These are phyloP conservation scores for Apamea epomidion DNA, from an alignment of 2,888 invertebrate genomes.

Conservation along the genomic window DNA sequence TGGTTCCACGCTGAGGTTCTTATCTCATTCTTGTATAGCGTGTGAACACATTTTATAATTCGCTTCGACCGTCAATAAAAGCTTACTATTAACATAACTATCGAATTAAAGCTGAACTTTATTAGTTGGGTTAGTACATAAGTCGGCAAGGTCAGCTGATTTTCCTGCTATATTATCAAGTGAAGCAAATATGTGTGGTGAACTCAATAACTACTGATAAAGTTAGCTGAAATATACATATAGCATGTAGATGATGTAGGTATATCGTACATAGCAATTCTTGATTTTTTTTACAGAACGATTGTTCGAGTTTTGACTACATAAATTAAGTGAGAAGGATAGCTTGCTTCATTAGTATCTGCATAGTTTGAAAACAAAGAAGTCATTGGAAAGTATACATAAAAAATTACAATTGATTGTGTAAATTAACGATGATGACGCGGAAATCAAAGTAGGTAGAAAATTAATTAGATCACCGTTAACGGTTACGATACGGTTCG, in stretches of 20 bases:
- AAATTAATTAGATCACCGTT: constrained; percentile 6
- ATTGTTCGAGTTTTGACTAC: neutral
- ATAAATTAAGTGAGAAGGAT: neutral
- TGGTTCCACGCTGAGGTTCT: constrained; percentile 72
- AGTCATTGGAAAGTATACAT: constrained; percentile 12
- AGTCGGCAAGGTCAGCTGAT: constrained; percentile 65
- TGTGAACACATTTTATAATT: constrained; percentile 74
- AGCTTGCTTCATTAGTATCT: neutral
- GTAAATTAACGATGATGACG: constrained; percentile 26
- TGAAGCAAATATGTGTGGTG: constrained; percentile 39
- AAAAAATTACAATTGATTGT: constrained; percentile 16
- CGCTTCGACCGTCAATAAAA: constrained; percentile 8
- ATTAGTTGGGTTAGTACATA: constrained; percentile 34
- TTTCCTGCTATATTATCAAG: constrained; percentile 73
- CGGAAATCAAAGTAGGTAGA: constrained; percentile 18
- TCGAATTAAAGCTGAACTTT: constrained; percentile 16
- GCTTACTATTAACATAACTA: constrained; percentile 21
- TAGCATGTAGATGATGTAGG: neutral
- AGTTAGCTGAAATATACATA: constrained; percentile 11
- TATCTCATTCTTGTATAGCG: constrained; percentile 72
- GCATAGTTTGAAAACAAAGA: constrained; percentile 12
- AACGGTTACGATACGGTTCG: constrained; percentile 27
- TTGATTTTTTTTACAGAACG: neutral
- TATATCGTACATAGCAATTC: neutral
- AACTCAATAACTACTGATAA: constrained; percentile 52